Evolutionary conservation across 2,888 invertebrate species (phyloP).

Genomic region (Cerastis leucographa): DNA sequence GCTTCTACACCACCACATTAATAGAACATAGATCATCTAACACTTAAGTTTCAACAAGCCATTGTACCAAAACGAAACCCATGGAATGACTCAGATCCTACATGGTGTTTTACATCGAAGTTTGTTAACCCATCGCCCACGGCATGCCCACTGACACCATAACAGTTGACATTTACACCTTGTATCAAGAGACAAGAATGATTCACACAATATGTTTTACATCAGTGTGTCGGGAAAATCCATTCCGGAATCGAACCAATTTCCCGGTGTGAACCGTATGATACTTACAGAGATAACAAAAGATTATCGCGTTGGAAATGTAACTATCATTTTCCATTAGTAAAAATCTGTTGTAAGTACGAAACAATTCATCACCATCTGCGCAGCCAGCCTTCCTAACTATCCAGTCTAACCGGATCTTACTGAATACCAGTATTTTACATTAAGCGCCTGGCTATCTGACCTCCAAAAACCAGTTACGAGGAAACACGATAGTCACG

Average conservation of each 20-base stretch:
- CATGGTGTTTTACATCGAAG: conserved; percentile 19
- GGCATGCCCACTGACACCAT: conserved; percentile 41
- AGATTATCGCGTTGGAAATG: neutral
- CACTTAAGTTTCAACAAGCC: neutral
- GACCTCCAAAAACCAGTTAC: neutral
- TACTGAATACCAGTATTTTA: neutral
- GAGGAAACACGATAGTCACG: neutral
- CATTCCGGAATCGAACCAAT: conserved; percentile 13
- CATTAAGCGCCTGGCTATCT: neutral
- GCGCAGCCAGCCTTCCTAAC: neutral
- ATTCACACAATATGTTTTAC: conserved; percentile 39
- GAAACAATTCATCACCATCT: neutral
- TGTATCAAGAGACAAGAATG: conserved; percentile 13
- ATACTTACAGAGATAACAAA: conserved; percentile 10
- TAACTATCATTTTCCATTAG: neutral
- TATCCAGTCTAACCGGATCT: neutral
- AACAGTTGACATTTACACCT: conserved; percentile 32
- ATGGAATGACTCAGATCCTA: conserved; percentile 22
- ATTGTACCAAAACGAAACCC: neutral
- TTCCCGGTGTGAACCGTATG: conserved; percentile 5
- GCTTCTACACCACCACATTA: neutral
- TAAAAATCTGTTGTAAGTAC: neutral
- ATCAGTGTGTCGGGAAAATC: conserved; percentile 33
- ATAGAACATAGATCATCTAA: too few relatives aligned
- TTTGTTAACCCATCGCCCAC: conserved; percentile 48